A percentile compares a stretch with the other conserved stretches of the same genome.
phyloP scores from a whole-genome alignment of 2,888 invertebrate species.

The Ryuthela nishihirai region DNA sequence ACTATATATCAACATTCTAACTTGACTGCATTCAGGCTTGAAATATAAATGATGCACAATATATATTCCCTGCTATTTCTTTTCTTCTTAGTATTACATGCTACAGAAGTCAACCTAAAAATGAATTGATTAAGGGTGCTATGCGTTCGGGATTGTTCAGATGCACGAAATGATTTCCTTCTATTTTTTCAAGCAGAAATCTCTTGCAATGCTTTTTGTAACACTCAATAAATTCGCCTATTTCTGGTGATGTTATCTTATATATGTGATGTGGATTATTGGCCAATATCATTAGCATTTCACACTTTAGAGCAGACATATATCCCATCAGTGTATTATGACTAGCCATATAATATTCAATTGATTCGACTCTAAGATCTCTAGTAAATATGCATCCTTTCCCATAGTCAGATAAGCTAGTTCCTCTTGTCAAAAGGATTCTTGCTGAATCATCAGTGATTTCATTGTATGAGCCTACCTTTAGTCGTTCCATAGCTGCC shows the following conservation, averaged over 20 bases:
- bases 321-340: constrained; percentile 53
- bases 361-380: constrained; percentile 67
- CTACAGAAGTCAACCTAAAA: too few species aligned
- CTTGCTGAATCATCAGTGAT: constrained; percentile 61
- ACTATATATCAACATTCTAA: too few species aligned
- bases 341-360: constrained; percentile 8
- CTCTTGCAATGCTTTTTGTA: constrained; percentile 44
- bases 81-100: too few species aligned
- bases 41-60: too few species aligned
- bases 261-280: constrained; percentile 57
- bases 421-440: constrained; percentile 68
- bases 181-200: constrained; percentile 52
- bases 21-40: too few species aligned
- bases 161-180: constrained; percentile 71
- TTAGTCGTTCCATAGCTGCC: constrained; percentile 22
- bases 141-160: constrained; percentile 63
- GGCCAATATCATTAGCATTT: constrained; percentile 65
- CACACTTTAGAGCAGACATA: constrained; percentile 59
- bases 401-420: constrained; percentile 49
- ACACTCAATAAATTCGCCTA: constrained; percentile 31
- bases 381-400: constrained; percentile 62
- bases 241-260: constrained; percentile 30
- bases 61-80: too few species aligned
- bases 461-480: constrained; percentile 21
- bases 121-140: constrained; percentile 43